These are phyloP conservation scores for Mesorhabditis belari DNA, from an alignment of 2,888 invertebrate genomes.

Conservation along the genomic window DNA sequence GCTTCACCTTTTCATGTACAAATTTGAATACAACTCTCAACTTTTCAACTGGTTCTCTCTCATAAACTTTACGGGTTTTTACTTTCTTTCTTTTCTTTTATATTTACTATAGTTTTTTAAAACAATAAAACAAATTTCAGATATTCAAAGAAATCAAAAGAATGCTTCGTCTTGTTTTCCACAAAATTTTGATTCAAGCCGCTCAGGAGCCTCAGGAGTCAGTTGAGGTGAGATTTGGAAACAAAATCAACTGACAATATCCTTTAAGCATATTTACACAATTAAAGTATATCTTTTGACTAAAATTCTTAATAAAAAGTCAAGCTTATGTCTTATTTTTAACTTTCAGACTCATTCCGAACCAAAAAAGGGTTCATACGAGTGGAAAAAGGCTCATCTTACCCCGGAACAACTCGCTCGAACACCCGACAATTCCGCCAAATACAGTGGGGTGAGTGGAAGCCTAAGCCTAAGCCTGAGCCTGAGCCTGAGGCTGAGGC, in stretches of 20 bases:
- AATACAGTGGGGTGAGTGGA: constrained; percentile 27
- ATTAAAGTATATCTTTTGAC: neutral
- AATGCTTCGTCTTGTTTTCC: neutral
- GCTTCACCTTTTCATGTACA: neutral
- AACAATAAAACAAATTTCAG: too few species aligned
- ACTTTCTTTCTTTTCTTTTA: too few species aligned
- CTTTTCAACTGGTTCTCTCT: too few species aligned
- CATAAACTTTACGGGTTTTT: too few species aligned
- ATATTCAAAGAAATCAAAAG: too few species aligned
- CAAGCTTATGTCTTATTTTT: neutral
- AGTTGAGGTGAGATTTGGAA: too few species aligned
- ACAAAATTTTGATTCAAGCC: neutral
- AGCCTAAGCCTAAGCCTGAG: neutral
- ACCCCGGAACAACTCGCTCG: constrained; percentile 22
- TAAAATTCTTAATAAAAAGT: too few species aligned
- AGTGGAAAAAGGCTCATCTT: constrained; percentile 28
- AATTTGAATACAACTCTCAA: too few species aligned
- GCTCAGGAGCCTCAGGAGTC: neutral
- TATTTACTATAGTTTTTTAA: too few species aligned
- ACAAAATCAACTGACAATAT: too few species aligned
- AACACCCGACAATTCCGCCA: constrained; percentile 22
- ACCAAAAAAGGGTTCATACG: constrained; percentile 22
- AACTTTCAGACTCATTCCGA: neutral
- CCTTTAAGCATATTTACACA: neutral
- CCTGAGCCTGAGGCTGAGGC: too few species aligned